A percentile compares a stretch with the other conserved stretches of the same genome.
Evolutionary conservation across 92 coral and sea anemone genomes (phyloP).

Genomic region (Plumapathes pennacea): DNA sequence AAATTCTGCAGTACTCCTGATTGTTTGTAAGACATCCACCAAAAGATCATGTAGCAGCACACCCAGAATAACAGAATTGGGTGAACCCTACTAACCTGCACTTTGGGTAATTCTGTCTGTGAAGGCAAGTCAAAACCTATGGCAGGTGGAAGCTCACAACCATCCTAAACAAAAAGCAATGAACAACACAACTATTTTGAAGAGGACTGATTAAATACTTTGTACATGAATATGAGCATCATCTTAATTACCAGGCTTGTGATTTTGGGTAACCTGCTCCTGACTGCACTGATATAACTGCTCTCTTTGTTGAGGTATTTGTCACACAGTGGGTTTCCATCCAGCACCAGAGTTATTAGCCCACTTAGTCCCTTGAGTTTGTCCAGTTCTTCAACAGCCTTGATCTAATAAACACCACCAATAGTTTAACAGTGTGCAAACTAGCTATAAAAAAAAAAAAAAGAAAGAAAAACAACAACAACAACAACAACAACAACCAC

Average conservation of each 20-base stretch:
- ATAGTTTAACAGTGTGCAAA: neutral
- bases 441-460: neutral
- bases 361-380: slow-evolving; percentile 79
- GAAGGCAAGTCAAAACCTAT: slow-evolving; percentile 95
- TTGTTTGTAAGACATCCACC: no score
- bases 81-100: slow-evolving; percentile 67
- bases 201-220: no score
- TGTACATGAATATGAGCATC: neutral
- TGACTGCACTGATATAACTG: slow-evolving; percentile 86
- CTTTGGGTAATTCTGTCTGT: slow-evolving; percentile 63
- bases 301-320: slow-evolving; percentile 59
- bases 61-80: no score
- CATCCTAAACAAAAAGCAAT: slow-evolving; percentile 56
- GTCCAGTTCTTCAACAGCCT: slow-evolving; percentile 79
- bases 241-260: slow-evolving; percentile 62
- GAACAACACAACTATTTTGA: neutral
- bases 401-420: slow-evolving; percentile 30
- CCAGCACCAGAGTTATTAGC: slow-evolving; percentile 61
- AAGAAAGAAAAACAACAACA: neutral
- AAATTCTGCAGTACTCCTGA: no score
- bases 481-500: neutral
- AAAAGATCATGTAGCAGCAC: no score
- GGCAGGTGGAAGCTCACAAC: slow-evolving; percentile 78
- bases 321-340: slow-evolving; percentile 89
- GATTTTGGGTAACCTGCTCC: slow-evolving; percentile 87